Evolutionary conservation across 2,888 invertebrate species (phyloP), one percentile per base, ranked within the genome.

Genomic region (Cremastobaeus sp.): DNA sequence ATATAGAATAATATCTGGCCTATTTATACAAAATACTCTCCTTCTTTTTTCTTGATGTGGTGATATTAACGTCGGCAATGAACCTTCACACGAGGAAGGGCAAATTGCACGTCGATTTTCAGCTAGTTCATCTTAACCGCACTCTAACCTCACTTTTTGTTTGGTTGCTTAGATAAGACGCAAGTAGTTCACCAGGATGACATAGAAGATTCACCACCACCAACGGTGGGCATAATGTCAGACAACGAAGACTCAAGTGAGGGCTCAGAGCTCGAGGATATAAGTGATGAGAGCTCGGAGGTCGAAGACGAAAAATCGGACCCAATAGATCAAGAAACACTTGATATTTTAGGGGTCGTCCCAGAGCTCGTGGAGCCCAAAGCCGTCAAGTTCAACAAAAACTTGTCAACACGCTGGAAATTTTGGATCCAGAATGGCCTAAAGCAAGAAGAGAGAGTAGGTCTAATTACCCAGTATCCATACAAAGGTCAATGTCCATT

Each of bases 121-220:
- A 25, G 8, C n/a, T n/a, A n/a, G n/a, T n/a, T n/a, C n/a, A n/a
- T n/a, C n/a, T n/a, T 25, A 25, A 8, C 3, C 8, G 8, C 3
- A 25, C 4, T 25, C 4, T 5, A 25, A 25, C 25, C 3, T 25
- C 3, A 25, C 25, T 8, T 25, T 8, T 25, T 25, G 25, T 5
- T 25, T 25, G 25, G 25, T 25, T 25, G 3, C 8, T 25, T 11
- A 32, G 34, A 32, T 32, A 11, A n/a, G 9, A 6, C 34, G 6
- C 34, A 32, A 32, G 34, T 32, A n/a, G n/a, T 32, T 32, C 34
- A 32, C 34, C 34, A 32, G 3, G 34, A 32, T 3, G 34, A 32
- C n/a, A 32, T 32, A 3, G 8, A 3, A 8, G 8, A 3, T 3
- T 5, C 25, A 5, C 4, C 3, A 25, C 6, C 11, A 6, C n/a